Evolutionary conservation across 2,113 vertebrate genomes (phyloP).

Genomic region (Phalacrocorax brasilianus): DNA sequence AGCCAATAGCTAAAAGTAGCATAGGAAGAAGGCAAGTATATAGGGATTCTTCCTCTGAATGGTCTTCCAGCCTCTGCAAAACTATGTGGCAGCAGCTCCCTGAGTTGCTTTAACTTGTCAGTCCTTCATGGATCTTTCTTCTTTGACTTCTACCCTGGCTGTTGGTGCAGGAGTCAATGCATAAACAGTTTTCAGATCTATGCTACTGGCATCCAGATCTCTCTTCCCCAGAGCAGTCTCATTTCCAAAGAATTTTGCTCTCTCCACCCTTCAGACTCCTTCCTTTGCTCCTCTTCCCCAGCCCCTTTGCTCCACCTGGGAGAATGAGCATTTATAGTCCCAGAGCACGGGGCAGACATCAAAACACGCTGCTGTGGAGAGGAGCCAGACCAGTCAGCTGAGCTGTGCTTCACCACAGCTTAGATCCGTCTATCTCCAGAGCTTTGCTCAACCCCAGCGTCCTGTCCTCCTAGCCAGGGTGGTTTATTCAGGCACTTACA

Average conservation of each 20-base stretch:
- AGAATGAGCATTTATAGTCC: neutral
- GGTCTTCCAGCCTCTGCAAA: neutral
- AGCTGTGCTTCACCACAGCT: accelerated
- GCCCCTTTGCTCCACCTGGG: neutral
- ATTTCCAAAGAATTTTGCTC: neutral
- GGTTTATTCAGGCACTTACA: neutral
- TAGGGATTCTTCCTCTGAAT: neutral
- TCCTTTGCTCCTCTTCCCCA: neutral
- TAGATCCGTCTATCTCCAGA: neutral
- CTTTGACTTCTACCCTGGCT: neutral
- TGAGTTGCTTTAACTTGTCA: neutral
- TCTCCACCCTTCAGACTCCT: neutral
- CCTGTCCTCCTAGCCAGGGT: neutral
- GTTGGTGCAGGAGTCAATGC: neutral
- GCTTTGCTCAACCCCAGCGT: neutral
- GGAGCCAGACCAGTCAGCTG: neutral
- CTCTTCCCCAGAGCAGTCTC: neutral
- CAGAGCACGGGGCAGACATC: neutral
- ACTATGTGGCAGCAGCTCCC: accelerated
- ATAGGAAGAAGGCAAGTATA: neutral
- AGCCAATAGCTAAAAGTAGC: neutral
- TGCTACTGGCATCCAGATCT: neutral
- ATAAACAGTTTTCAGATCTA: neutral
- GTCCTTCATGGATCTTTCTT: neutral
- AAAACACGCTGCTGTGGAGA: neutral